Evolutionary conservation across 2,797 vertebrate genomes (phyloP), one percentile per base, ranked within the genome.

Genomic region (Choloepus didactylus): DNA sequence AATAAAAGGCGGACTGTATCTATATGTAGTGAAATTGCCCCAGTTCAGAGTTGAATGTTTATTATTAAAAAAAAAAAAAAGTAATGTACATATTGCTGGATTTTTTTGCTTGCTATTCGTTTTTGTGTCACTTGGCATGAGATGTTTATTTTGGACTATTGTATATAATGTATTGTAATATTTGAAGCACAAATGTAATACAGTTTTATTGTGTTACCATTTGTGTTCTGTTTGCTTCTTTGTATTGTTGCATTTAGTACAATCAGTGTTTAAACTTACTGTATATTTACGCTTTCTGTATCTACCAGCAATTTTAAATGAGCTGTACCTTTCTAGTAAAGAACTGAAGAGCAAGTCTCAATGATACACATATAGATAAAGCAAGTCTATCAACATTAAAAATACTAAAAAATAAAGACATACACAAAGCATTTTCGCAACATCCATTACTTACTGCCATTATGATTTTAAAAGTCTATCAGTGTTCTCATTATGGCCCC

Each of bases 141-240:
- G 99, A 99, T 99, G 99, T 99, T 99, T 99, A 99, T 99, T 99
- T 99, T 99, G 99, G 99, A 99, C 99, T 97, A 98, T 98, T 99
- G 99, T 99, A 99, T 98, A 99, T 99, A 99, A 98, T 98, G 99
- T 99, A 99, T 98, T 99, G 99, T 99, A 99, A 99, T 99, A 99
- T 99, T 99, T 99, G 99, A 99, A 99, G 99, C 99, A 99, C 99
- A 99, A 99, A 99, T 99, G 99, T 99, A 99, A 99, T 99, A 99
- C 99, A 99, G 99, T 99, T 99, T 99, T 99, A 99, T 99, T 99
- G 99, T 99, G 99, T 99, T 99, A 99, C 98, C 97, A 98, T 98
- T 99, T 98, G 98, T 99, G 98, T 98, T 98, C 97, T 88, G 98
- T 98, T 98, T 97, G 98, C 98, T 98, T 98, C 98, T 97, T 98